Evolutionary conservation across 1,140 invertebrate genomes (phyloP).

Genomic region (Pararge aegeria): DNA sequence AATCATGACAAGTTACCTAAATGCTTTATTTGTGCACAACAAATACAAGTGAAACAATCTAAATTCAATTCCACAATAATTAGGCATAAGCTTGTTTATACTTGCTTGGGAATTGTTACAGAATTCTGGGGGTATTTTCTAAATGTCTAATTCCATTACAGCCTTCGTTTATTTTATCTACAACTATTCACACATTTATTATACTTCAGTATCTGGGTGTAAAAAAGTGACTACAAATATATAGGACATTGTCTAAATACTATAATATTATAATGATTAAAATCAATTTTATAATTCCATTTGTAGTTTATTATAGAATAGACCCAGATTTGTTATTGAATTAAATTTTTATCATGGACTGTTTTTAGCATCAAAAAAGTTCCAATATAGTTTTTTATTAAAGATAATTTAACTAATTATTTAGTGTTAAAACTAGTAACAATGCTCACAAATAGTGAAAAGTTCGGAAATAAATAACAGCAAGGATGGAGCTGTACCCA

Average conservation of each 20-base stretch:
- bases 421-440: too few species aligned
- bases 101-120: slow-evolving; percentile 22
- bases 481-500: too few species aligned
- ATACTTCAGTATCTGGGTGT: slow-evolving; percentile 20
- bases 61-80: slow-evolving; percentile 56
- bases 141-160: slow-evolving; percentile 24
- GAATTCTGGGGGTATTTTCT: slow-evolving; percentile 17
- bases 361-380: too few species aligned
- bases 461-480: too few species aligned
- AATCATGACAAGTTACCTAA: slow-evolving; percentile 30
- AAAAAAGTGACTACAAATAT: slow-evolving; percentile 27
- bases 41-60: slow-evolving; percentile 42
- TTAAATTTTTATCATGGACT: too few species aligned
- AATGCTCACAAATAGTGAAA: too few species aligned
- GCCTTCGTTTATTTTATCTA: slow-evolving; percentile 25
- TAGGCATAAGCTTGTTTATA: slow-evolving; percentile 21
- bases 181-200: slow-evolving; percentile 16
- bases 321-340: slow-evolving; percentile 2
- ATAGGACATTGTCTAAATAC: slow-evolving; percentile 16
- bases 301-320: not conserved
- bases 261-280: not conserved
- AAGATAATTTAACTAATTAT: too few species aligned
- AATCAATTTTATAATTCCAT: not conserved
- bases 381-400: too few species aligned
- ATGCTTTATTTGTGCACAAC: slow-evolving; percentile 63